phyloP scores from a whole-genome alignment of 2,888 invertebrate species.

The Megamerina dolium region DNA sequence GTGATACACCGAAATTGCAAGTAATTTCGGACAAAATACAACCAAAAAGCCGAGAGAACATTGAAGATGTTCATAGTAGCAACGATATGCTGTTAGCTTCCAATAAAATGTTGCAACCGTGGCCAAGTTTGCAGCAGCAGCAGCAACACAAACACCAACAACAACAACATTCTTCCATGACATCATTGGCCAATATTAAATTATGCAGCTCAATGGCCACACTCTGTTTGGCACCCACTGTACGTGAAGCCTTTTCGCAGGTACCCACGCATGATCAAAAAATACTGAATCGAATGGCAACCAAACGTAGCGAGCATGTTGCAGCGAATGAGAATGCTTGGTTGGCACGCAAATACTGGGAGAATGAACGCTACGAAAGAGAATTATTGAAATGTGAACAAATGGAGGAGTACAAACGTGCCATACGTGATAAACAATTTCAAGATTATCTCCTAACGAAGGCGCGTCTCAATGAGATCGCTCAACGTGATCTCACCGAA shows the following conservation, averaged over 20 bases:
- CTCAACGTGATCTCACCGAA: slow-evolving; percentile 40
- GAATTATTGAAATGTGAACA: slow-evolving; percentile 45
- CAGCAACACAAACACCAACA: slow-evolving; percentile 9
- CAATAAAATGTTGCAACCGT: background rate
- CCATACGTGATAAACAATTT: slow-evolving; percentile 43
- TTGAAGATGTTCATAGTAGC: background rate
- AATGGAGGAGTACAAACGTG: slow-evolving; percentile 42
- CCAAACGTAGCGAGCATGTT: slow-evolving; percentile 40
- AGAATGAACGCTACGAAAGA: slow-evolving; percentile 46
- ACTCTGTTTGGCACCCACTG: slow-evolving; percentile 40
- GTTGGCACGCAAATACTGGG: slow-evolving; percentile 48
- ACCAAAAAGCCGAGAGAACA: background rate
- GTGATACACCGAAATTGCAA: slow-evolving; percentile 20
- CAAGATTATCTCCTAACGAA: slow-evolving; percentile 44
- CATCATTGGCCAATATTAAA: slow-evolving; percentile 19
- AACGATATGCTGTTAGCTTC: background rate
- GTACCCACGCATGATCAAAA: slow-evolving; percentile 45
- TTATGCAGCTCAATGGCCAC: slow-evolving; percentile 44
- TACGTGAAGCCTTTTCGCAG: slow-evolving; percentile 39
- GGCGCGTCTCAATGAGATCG: slow-evolving; percentile 40
- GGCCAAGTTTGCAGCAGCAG: slow-evolving; percentile 2
- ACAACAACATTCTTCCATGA: background rate
- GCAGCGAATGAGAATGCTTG: slow-evolving; percentile 44
- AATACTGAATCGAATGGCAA: slow-evolving; percentile 48
- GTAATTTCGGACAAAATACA: slow-evolving; percentile 24